phyloP scores from a whole-genome alignment of 2,888 invertebrate genomes.

The Drosophila prostipennis region DNA sequence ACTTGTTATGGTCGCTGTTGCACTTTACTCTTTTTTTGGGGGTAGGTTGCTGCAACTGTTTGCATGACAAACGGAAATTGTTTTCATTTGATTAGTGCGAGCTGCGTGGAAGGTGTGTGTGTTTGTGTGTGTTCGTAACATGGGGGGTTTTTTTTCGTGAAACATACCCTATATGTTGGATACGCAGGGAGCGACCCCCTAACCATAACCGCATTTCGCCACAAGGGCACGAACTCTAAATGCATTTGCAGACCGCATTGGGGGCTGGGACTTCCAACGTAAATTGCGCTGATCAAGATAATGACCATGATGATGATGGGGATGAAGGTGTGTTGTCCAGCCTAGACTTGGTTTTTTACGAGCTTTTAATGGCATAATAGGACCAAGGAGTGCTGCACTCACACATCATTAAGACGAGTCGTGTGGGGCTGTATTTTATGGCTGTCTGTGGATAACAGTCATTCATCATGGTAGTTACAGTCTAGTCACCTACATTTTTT shows the following conservation, averaged over 20 bases:
- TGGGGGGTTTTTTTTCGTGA: slow-evolving; percentile 6
- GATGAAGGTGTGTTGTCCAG: slow-evolving; percentile 38
- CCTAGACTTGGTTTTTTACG: slow-evolving; percentile 35
- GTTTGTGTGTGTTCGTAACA: slow-evolving; percentile 20
- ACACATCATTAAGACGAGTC: slow-evolving; percentile 19
- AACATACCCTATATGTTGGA: slow-evolving; percentile 1
- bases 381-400: slow-evolving; percentile 34
- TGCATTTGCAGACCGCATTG: slow-evolving; percentile 59
- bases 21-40: slow-evolving; percentile 57
- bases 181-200: slow-evolving; percentile 21
- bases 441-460: slow-evolving; percentile 6
- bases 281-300: slow-evolving; percentile 41
- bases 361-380: slow-evolving; percentile 44
- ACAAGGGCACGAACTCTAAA: slow-evolving; percentile 68
- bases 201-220: slow-evolving; percentile 50
- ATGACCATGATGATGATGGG: slow-evolving; percentile 24
- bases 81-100: slow-evolving; percentile 75
- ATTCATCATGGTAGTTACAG: slow-evolving; percentile 17
- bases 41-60: slow-evolving; percentile 48
- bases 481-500: slow-evolving; percentile 6
- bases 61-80: slow-evolving; percentile 76
- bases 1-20: slow-evolving; percentile 42
- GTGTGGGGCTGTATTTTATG: slow-evolving; percentile 10
- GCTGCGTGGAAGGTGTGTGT: slow-evolving; percentile 39
- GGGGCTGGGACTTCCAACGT: slow-evolving; percentile 23